Conservation (phyloP, 2,888 invertebrate genomes). For the Suillia variegata region DNA sequence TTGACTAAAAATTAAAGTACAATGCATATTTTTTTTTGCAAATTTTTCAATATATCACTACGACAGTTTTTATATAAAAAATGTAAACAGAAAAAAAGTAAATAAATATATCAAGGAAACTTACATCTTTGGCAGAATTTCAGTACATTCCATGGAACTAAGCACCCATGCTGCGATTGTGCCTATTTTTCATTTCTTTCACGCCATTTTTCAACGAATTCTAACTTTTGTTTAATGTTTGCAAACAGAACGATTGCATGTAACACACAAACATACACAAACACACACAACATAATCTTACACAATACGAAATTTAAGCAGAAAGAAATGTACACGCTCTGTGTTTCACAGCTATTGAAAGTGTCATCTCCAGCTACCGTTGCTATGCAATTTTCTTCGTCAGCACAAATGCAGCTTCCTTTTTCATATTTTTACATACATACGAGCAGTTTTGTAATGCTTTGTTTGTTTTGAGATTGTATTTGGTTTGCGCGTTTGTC, state of each 20-base stretch:
- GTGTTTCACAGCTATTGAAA: background rate
- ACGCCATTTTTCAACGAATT: slow-evolving; percentile 4
- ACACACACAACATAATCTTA: no score
- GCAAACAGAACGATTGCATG: background rate
- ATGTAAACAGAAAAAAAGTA: no score
- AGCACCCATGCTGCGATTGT: slow-evolving; percentile 3
- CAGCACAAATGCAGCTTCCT: background rate
- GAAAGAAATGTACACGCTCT: no score
- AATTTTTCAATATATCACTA: no score
- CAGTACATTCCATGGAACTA: no score
- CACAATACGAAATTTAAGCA: no score
- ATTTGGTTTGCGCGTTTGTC: background rate
- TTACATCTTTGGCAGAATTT: no score
- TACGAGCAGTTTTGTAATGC: background rate
- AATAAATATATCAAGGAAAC: no score
- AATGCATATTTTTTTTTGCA: no score
- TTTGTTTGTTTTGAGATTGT: background rate
- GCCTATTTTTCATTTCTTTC: slow-evolving; percentile 7
- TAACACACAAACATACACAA: no score
- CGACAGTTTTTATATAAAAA: no score
- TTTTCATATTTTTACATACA: slow-evolving; percentile 9
- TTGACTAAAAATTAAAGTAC: no score
- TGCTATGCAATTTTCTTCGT: background rate
- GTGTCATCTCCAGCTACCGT: slow-evolving; percentile 1
- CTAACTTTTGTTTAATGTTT: background rate